Percentiles rank a stretch among this genome's conserved stretches.
These are phyloP conservation scores for Strigamia transsilvanica DNA, from an alignment of 2,888 invertebrate genomes.

Conservation along the genomic window DNA sequence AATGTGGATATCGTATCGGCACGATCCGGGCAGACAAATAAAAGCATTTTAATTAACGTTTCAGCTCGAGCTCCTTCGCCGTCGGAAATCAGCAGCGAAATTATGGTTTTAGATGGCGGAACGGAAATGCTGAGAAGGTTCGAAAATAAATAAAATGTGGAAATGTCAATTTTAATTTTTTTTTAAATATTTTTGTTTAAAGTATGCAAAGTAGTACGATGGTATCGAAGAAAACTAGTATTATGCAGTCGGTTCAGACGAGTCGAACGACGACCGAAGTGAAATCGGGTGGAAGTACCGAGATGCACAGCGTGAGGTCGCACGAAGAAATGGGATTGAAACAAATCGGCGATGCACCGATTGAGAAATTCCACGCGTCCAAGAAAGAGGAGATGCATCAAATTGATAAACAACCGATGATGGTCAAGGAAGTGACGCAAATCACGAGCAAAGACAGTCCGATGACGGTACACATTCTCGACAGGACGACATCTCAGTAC, in stretches of 20 bases:
- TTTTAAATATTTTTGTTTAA: not conserved
- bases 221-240: constrained; percentile 53
- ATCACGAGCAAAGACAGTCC: constrained; percentile 32
- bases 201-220: constrained; percentile 41
- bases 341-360: constrained; percentile 55
- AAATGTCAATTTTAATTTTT: too few species aligned
- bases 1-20: not conserved
- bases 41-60: not conserved
- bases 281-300: constrained; percentile 52
- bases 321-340: constrained; percentile 55
- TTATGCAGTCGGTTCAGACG: constrained; percentile 53
- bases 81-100: constrained; percentile 8
- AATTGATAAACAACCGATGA: constrained; percentile 48
- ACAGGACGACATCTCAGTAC: constrained; percentile 48
- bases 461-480: constrained; percentile 36
- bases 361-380: constrained; percentile 55
- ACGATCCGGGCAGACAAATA: not conserved
- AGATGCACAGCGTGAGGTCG: constrained; percentile 54
- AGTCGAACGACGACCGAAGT: constrained; percentile 50
- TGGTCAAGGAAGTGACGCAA: constrained; percentile 43
- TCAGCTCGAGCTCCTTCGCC: constrained; percentile 21
- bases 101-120: constrained; percentile 10
- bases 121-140: not conserved
- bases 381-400: constrained; percentile 56
- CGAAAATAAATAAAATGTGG: too few species aligned